Evolutionary conservation across 2,888 invertebrate species (phyloP), one percentile per base, ranked within the genome.

Genomic region (Lithosia quadra): DNA sequence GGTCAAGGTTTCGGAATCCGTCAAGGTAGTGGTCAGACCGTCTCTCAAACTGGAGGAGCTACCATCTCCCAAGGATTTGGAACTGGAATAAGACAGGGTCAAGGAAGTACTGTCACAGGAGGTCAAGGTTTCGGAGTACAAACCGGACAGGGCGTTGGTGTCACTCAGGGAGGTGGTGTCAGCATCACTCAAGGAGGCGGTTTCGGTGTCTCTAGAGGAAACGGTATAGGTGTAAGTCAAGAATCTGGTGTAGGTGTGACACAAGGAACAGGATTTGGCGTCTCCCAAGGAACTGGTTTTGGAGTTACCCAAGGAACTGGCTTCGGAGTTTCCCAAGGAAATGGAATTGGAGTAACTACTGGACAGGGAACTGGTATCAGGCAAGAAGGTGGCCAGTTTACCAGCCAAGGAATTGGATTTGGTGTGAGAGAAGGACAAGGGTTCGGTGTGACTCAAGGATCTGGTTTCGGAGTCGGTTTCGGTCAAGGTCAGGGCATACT

Each of bases 371-470:
- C 49, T 49, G 49, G 75, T 8, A 28, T 72, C 34, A 56, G 28
- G 28, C 3, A 28, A 28, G 28, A 5, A 28, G 28, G 28, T 2
- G 28, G 28, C 3, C 28, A 63, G 9, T 55, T 5, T 10, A 34
- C 34, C 5, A 63, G 55, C 10, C 55, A 63, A 34, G 61, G 57
- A 0, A 71, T 73, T 11, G 80, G 79, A 13, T 67, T 71, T 22
- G 73, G 78, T 8, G 39, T 70, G 1, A 63, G 56, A 34, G 72
- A 68, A 60, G 77, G 76, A 4, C 67, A 64, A 43, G 77, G 57
- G 8, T 58, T 58, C 63, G 68, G 56, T 9, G 63, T 78, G 1
- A 65, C 39, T 61, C 78, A 78, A 53, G 84, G 83, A 22, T 8
- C 28, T 13, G 70, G 70, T 21, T 10, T 49, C n/a, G 67, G 66